Percentiles rank a stretch among this genome's conserved stretches.
Evolutionary conservation across 2,113 vertebrate species (phyloP).

Genomic region (Lophius piscatorius): DNA sequence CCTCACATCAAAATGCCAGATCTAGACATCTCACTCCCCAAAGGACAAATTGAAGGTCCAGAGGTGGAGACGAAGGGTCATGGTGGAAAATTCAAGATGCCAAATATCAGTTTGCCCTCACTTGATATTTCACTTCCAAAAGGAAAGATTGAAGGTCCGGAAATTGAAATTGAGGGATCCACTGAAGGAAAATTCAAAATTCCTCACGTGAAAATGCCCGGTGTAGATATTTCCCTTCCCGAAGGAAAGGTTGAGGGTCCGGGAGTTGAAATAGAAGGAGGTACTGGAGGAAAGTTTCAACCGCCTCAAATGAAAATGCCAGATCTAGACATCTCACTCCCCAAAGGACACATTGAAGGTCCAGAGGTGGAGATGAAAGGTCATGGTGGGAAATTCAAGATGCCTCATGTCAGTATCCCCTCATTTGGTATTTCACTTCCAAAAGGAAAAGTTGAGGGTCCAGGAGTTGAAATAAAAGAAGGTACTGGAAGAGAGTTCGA

Average conservation of each 20-base stretch:
- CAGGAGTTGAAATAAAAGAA: slow-evolving; percentile 16
- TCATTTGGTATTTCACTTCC: slow-evolving; percentile 9
- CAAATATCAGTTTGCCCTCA: slow-evolving; percentile 45
- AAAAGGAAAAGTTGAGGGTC: slow-evolving; percentile 34
- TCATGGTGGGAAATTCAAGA: slow-evolving; percentile 18
- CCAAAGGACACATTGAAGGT: slow-evolving; percentile 48
- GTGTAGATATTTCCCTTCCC: slow-evolving; percentile 65
- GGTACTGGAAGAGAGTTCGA: slow-evolving; percentile 33
- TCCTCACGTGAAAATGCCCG: slow-evolving; percentile 68
- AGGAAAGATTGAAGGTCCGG: slow-evolving; percentile 33
- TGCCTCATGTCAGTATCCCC: slow-evolving; percentile 39
- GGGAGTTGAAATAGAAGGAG: slow-evolving; percentile 10
- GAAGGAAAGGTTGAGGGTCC: slow-evolving; percentile 47
- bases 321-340: slow-evolving; percentile 57
- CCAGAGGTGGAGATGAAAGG: slow-evolving; percentile 29
- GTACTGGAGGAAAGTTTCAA: background rate
- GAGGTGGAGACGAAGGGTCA: slow-evolving; percentile 23
- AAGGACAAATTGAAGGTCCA: slow-evolving; percentile 41
- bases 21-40: slow-evolving; percentile 57
- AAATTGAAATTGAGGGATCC: slow-evolving; percentile 32
- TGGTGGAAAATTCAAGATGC: slow-evolving; percentile 54
- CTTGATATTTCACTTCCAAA: slow-evolving; percentile 27
- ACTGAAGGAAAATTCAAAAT: slow-evolving; percentile 60
- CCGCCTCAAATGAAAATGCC: slow-evolving; percentile 56
- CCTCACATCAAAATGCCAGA: slow-evolving; percentile 51